Evolutionary conservation across 2,888 invertebrate genomes (phyloP), one percentile per base, ranked within the genome.

Genomic region (Leptothorax acervorum): DNA sequence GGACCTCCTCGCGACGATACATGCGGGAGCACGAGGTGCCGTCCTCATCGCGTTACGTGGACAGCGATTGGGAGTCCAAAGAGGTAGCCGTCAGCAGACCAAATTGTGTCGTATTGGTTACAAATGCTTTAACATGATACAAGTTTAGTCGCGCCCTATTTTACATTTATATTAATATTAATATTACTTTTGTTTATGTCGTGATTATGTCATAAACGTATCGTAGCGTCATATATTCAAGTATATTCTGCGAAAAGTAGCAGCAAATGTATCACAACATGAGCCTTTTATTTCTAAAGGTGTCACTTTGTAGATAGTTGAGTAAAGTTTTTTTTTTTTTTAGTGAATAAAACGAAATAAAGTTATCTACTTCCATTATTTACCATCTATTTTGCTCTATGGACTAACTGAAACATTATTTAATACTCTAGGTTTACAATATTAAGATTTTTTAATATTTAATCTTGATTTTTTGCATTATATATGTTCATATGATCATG

Each of bases 11-110:
- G 85, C 95, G 97, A 83, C 95, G 96, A 90, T 96, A 96, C 89
- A 93, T 93, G 42, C 95, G 97, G 87, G 97, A 97, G 88, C 97
- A 96, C 91, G 97, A 97, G 90, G 95, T 96, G 79, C 94, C 96
- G 88, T 95, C 95, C 74, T 96, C 96, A 45, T 95, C 96, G 88
- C 95, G 97, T 90, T 97, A 96, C 94, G 96, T 96, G 81, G 97
- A 97, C 92, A 96, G 96, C 42, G 97, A 97, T 94, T 97, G 97
- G 97, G 97, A 97, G 94, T 97, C 97, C 68, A 97, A 97, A 94
- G 97, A 97, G 95, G 97, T 97, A 93, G 91, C 71, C 15, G 15
- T 23, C n/a, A 35, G 23, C 18, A 45, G 5, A 51, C 12, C 31
- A 53, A 57, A 15, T 51, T 39, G 15, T 53, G 53, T 53, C 23